These are phyloP conservation scores for Erithacus rubecula DNA, from an alignment of 2,797 vertebrate genomes.

Conservation along the genomic window DNA sequence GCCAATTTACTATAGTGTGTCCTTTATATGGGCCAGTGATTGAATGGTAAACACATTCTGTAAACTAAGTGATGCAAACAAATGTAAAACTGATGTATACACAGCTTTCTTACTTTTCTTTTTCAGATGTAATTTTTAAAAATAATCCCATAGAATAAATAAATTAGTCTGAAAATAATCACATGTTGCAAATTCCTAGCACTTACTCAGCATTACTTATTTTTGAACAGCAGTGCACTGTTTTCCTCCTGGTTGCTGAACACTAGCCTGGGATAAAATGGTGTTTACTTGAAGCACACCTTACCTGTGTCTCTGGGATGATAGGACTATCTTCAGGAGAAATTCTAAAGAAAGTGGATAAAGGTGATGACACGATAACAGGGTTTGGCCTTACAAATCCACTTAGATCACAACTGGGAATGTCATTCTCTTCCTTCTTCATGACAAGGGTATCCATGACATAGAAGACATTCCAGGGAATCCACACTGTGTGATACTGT, in stretches of 20 bases:
- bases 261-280: background rate
- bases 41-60: background rate
- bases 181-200: background rate
- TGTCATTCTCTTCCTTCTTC: conserved; percentile 95
- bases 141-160: background rate
- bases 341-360: conserved; percentile 93
- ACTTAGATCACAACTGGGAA: conserved; percentile 93
- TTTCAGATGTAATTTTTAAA: background rate
- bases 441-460: conserved; percentile 98
- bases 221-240: background rate
- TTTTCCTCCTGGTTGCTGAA: background rate
- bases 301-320: conserved; percentile 98
- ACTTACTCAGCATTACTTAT: background rate
- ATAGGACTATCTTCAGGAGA: conserved; percentile 92
- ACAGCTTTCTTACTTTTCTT: background rate
- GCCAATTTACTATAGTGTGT: background rate
- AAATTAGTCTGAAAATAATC: background rate
- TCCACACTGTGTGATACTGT: conserved; percentile 91
- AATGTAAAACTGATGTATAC: background rate
- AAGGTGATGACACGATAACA: conserved; percentile 88
- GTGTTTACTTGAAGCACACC: background rate
- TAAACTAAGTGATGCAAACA: background rate
- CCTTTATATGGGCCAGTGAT: background rate
- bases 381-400: conserved; percentile 91
- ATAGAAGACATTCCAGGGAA: conserved; percentile 95